A percentile compares a stretch with the other conserved stretches of the same genome.
Conservation (phyloP, 2,797 vertebrate species). For the Macroramphosus scolopax region DNA sequence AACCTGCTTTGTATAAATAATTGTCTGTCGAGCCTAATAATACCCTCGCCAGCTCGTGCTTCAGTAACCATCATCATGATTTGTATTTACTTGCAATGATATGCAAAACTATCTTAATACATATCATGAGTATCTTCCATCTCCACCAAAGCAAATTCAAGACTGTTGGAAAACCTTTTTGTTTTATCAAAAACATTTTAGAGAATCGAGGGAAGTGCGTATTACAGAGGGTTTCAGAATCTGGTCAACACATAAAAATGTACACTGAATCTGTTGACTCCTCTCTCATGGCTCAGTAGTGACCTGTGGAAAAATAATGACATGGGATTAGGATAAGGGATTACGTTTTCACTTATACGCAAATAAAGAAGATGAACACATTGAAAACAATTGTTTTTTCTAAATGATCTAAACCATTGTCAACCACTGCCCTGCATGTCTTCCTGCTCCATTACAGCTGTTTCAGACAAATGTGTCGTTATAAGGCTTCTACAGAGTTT, state of each 20-base stretch:
- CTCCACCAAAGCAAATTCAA: not conserved
- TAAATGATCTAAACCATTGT: no score
- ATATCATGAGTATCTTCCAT: not conserved
- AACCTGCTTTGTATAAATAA: slow-evolving; percentile 25
- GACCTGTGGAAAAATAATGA: slow-evolving; percentile 50
- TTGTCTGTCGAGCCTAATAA: not conserved
- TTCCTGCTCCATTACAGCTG: no score
- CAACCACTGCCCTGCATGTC: no score
- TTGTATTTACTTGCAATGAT: no score
- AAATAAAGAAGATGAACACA: no score
- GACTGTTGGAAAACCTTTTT: no score
- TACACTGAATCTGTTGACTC: slow-evolving; percentile 21
- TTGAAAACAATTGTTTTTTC: no score
- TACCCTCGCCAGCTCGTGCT: not conserved
- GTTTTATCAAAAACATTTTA: no score
- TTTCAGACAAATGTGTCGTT: no score
- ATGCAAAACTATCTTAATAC: no score
- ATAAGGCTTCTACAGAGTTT: no score
- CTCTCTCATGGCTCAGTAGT: slow-evolving; percentile 58
- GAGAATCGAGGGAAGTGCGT: not conserved
- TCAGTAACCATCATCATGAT: not conserved
- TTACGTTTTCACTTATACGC: not conserved
- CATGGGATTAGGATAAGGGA: not conserved
- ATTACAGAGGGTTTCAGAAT: not conserved
- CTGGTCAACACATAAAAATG: slow-evolving; percentile 17